Evolutionary conservation across 1,140 invertebrate species (phyloP).

Genomic region (Diachasmimorpha longicaudata): DNA sequence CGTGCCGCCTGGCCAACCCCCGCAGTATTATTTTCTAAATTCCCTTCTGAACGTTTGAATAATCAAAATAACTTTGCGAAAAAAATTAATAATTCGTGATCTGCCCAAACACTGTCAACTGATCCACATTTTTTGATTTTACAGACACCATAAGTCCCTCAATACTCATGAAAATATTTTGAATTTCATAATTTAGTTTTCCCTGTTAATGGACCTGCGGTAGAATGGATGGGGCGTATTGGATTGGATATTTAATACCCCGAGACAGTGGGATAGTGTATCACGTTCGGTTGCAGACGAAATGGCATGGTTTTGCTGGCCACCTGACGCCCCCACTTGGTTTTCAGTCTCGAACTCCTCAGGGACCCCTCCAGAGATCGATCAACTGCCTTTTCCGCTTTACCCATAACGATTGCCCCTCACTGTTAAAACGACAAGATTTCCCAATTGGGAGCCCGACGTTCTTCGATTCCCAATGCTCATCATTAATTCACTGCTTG

Average conservation of each 20-base stretch:
- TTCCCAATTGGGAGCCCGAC: not conserved
- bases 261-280: not conserved
- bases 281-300: not conserved
- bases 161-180: not conserved
- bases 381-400: not conserved
- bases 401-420: not conserved
- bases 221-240: not conserved
- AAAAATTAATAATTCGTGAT: no score
- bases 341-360: not conserved
- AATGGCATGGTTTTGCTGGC: constrained; percentile 9
- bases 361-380: not conserved
- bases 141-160: no score
- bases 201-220: no score
- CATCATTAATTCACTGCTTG: not conserved
- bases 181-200: no score
- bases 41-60: no score
- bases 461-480: not conserved
- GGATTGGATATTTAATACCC: not conserved
- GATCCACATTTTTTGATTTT: no score
- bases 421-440: not conserved
- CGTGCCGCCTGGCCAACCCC: constrained; percentile 19
- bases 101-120: no score
- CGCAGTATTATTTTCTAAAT: not conserved
- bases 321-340: constrained; percentile 4
- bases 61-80: no score